These are phyloP conservation scores for Corynorhinus townsendii DNA, from an alignment of 2,113 vertebrate species.

Conservation along the genomic window DNA sequence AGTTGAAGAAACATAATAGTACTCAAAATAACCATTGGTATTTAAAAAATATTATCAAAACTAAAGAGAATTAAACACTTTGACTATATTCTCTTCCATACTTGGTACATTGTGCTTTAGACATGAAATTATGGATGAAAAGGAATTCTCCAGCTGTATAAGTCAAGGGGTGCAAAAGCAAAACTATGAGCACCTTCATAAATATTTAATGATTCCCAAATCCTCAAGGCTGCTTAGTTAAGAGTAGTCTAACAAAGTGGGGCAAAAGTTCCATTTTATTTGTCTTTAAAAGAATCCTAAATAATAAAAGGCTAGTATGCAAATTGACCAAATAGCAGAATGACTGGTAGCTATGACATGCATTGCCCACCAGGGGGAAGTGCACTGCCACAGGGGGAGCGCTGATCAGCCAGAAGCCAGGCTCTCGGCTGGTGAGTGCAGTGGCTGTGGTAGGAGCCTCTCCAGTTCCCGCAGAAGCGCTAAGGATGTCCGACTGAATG, in stretches of 20 bases:
- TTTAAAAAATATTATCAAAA: not conserved
- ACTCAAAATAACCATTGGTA: not conserved
- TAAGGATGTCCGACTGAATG: too few relatives aligned
- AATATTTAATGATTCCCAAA: not conserved
- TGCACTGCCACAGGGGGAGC: too few relatives aligned
- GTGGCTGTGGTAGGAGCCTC: too few relatives aligned
- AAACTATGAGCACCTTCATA: not conserved
- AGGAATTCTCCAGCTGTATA: not conserved
- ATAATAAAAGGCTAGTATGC: too few relatives aligned
- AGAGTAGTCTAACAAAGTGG: not conserved
- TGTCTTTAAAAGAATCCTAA: not conserved
- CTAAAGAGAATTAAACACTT: not conserved
- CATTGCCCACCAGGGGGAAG: too few relatives aligned
- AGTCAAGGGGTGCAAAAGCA: not conserved
- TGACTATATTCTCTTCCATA: conserved; percentile 8
- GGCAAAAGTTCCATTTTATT: not conserved
- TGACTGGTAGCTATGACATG: too few relatives aligned
- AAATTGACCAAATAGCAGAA: too few relatives aligned
- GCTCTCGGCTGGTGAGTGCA: too few relatives aligned
- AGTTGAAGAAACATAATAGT: not conserved
- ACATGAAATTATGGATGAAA: not conserved
- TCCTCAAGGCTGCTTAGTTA: not conserved
- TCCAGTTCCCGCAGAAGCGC: too few relatives aligned
- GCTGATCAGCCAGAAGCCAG: too few relatives aligned
- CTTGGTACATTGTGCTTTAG: not conserved